A percentile compares a stretch with the other conserved stretches of the same genome.
phyloP scores from a whole-genome alignment of 1,140 invertebrate genomes.

The Lamellibrachia luymesi region DNA sequence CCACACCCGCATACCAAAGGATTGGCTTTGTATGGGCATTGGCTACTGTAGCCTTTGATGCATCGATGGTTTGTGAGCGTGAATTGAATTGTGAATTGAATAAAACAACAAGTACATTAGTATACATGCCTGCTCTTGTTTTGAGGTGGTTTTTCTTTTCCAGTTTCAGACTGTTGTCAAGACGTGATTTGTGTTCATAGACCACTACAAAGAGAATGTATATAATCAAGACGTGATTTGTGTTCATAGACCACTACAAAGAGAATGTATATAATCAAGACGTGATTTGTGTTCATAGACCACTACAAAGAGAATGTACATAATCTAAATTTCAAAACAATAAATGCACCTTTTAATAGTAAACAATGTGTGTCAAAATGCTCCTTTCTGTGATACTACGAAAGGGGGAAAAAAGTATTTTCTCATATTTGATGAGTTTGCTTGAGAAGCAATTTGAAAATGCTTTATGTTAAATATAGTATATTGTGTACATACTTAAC shows the following conservation, averaged over 20 bases:
- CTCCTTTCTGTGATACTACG: background rate
- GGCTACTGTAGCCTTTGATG: too few species aligned
- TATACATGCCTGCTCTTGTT: conserved; percentile 1
- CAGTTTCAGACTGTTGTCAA: background rate
- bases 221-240: conserved; percentile 9
- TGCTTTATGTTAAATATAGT: too few species aligned
- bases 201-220: background rate
- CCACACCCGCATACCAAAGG: too few species aligned
- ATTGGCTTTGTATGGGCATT: too few species aligned
- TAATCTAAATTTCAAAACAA: background rate
- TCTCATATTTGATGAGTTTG: too few species aligned
- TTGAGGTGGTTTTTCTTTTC: background rate
- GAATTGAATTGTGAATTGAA: background rate
- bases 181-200: conserved; percentile 17
- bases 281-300: conserved; percentile 18
- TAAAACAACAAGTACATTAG: background rate
- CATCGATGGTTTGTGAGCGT: too few species aligned
- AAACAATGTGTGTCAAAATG: background rate
- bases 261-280: background rate
- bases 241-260: conserved; percentile 15
- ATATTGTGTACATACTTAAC: too few species aligned
- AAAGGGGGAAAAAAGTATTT: background rate
- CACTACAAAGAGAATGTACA: background rate
- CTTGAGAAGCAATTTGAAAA: too few species aligned
- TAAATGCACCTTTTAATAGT: background rate